Conservation (phyloP, 2,888 invertebrate species). For the Drosophila neotestacea region DNA sequence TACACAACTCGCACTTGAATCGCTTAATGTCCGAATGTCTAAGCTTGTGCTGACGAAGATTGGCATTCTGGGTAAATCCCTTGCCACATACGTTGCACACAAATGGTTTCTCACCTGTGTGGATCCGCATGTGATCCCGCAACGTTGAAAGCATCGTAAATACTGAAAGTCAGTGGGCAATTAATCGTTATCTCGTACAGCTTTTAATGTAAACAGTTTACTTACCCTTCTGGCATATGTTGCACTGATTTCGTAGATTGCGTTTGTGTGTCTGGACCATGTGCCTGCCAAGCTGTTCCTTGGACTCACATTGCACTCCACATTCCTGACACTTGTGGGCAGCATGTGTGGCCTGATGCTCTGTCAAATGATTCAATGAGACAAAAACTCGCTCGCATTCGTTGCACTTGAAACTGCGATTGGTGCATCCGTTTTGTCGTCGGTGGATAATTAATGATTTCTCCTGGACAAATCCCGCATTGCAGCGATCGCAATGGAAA, state of each 20-base stretch:
- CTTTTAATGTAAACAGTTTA: neutral
- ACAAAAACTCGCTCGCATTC: constrained; percentile 86
- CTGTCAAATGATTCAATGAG: constrained; percentile 86
- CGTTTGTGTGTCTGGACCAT: constrained; percentile 85
- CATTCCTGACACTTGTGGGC: constrained; percentile 84
- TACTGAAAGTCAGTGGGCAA: constrained; percentile 61
- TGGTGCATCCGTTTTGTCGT: constrained; percentile 85
- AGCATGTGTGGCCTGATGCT: constrained; percentile 85
- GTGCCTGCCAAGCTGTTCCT: constrained; percentile 86
- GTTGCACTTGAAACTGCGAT: constrained; percentile 85
- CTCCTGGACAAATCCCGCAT: constrained; percentile 82
- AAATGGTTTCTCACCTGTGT: constrained; percentile 88
- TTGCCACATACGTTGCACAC: constrained; percentile 87
- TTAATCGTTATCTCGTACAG: too few species aligned
- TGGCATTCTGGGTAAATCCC: constrained; percentile 88
- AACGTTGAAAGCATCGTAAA: constrained; percentile 87
- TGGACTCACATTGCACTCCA: constrained; percentile 84
- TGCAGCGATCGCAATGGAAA: constrained; percentile 82
- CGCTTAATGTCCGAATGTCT: constrained; percentile 87
- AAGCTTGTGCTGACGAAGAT: constrained; percentile 87
- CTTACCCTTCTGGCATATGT: constrained; percentile 81
- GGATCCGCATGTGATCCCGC: constrained; percentile 87
- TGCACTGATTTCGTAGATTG: constrained; percentile 86
- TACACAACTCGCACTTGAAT: constrained; percentile 85
- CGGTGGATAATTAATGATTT: constrained; percentile 82